Evolutionary conservation across 2,797 vertebrate genomes (phyloP).

Genomic region (Clamator glandarius): DNA sequence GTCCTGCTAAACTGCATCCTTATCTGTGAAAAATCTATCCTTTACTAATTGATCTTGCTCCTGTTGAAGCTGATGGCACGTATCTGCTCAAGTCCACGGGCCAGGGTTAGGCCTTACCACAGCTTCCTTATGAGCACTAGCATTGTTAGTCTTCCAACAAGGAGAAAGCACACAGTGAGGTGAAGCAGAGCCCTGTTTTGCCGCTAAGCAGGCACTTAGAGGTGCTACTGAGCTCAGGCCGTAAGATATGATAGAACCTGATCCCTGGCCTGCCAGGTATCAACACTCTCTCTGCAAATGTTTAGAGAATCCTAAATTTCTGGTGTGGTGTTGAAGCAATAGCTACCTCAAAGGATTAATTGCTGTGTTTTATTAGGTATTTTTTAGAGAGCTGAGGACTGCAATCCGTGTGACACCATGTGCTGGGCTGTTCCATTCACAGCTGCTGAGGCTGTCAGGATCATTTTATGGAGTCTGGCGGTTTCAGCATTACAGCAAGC

Average conservation of each 20-base stretch:
- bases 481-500: neutral
- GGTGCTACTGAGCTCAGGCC: neutral
- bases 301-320: neutral
- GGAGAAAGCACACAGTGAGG: neutral
- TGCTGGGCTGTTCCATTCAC: neutral
- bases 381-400: neutral
- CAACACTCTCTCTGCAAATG: neutral
- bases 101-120: neutral
- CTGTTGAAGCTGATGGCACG: neutral
- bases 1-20: neutral
- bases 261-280: neutral
- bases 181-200: neutral
- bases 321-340: neutral
- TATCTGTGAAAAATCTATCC: neutral
- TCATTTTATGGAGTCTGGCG: neutral
- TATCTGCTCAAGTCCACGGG: neutral
- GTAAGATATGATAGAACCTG: neutral
- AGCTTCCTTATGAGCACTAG: neutral
- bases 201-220: neutral
- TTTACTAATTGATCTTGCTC: neutral
- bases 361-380: neutral
- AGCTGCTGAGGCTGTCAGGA: neutral
- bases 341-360: neutral
- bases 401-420: neutral
- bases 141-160: neutral